Conservation (phyloP, 2,888 invertebrate species). For the Trypoxylon attenuatum region DNA sequence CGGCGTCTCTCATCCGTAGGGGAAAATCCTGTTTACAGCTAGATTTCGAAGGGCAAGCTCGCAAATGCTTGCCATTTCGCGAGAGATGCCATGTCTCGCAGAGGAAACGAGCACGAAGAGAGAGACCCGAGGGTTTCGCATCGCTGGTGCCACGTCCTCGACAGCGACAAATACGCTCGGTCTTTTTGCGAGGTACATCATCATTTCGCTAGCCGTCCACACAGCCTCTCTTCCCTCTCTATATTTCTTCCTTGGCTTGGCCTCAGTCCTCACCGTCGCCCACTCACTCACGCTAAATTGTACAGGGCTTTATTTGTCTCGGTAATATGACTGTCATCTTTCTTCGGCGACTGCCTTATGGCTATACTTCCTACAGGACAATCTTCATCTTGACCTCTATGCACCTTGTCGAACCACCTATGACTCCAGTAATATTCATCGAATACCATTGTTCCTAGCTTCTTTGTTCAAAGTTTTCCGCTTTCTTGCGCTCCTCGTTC, state of each 20-base stretch:
- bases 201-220: conserved; percentile 40
- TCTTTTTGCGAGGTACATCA: conserved; percentile 48
- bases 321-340: conserved; percentile 34
- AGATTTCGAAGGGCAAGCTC: too few relatives aligned
- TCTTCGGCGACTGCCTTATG: conserved; percentile 19
- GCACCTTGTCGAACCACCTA: too few relatives aligned
- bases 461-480: too few relatives aligned
- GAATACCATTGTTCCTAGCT: too few relatives aligned
- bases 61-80: too few relatives aligned
- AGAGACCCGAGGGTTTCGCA: not conserved
- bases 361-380: conserved; percentile 13
- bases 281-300: too few relatives aligned
- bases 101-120: too few relatives aligned
- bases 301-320: conserved; percentile 36
- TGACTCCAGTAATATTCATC: too few relatives aligned
- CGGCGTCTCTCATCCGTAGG: not conserved
- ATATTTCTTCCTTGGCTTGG: too few relatives aligned
- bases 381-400: not conserved
- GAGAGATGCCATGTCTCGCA: too few relatives aligned
- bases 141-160: conserved; percentile 21
- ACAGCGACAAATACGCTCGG: conserved; percentile 48
- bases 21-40: not conserved
- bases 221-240: not conserved
- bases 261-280: too few relatives aligned
- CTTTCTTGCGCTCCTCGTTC: too few relatives aligned